Conservation (phyloP, 2,888 invertebrate genomes). For the Netelia inedita region DNA sequence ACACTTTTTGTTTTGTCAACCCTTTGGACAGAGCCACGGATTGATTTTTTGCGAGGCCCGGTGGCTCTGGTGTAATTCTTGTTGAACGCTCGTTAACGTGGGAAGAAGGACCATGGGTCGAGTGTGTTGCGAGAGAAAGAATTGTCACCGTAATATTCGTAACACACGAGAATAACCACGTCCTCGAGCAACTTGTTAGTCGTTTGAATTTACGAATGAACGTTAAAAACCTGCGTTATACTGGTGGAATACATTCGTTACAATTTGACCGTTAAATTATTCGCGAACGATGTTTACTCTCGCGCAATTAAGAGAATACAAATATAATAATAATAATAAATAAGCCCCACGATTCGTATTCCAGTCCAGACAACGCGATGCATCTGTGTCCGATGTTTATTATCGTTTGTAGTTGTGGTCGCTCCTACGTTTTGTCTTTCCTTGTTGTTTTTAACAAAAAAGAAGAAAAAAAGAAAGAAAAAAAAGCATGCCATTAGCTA, state of each 20-base stretch:
- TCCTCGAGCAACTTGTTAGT: slow-evolving; percentile 44
- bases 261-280: not conserved
- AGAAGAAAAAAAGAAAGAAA: slow-evolving; percentile 67
- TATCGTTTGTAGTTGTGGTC: slow-evolving; percentile 77
- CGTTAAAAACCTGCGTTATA: slow-evolving; percentile 25
- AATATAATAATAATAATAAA: slow-evolving; percentile 6
- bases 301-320: not conserved
- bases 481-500: slow-evolving; percentile 80
- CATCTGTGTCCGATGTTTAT: slow-evolving; percentile 74
- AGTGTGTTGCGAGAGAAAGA: slow-evolving; percentile 53
- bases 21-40: slow-evolving; percentile 68
- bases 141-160: slow-evolving; percentile 26
- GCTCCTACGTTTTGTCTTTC: slow-evolving; percentile 75
- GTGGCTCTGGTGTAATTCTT: slow-evolving; percentile 70
- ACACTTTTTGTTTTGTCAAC: slow-evolving; percentile 23
- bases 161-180: slow-evolving; percentile 34
- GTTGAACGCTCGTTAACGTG: slow-evolving; percentile 44
- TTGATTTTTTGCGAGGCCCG: slow-evolving; percentile 74
- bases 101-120: slow-evolving; percentile 18
- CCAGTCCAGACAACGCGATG: slow-evolving; percentile 69
- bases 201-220: slow-evolving; percentile 33
- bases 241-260: slow-evolving; percentile 57
- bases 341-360: slow-evolving; percentile 70
- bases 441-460: slow-evolving; percentile 58
- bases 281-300: not conserved